phyloP scores from a whole-genome alignment of 2,888 invertebrate genomes.

The Amblyjoppa fuscipennis region DNA sequence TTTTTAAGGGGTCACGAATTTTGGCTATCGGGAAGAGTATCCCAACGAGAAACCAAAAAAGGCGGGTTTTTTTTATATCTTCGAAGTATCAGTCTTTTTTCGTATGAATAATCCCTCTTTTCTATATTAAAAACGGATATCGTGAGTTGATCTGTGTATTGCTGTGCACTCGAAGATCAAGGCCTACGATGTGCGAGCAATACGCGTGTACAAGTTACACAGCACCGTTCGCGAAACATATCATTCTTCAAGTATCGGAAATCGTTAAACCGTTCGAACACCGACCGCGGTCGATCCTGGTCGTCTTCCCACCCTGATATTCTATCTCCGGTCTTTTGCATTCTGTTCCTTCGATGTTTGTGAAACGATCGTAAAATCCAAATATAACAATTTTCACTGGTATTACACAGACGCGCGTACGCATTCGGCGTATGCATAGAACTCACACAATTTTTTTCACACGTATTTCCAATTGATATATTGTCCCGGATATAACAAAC shows the following conservation, averaged over 20 bases:
- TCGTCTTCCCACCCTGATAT: neutral
- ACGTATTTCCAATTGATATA: constrained; percentile 50
- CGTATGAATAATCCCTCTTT: neutral
- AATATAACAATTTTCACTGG: constrained; percentile 18
- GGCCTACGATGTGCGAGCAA: neutral
- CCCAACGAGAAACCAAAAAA: constrained; percentile 4
- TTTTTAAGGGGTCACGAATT: neutral
- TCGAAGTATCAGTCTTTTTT: constrained; percentile 34
- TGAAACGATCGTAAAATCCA: constrained; percentile 36
- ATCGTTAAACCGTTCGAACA: constrained; percentile 2
- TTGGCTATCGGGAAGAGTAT: constrained; percentile 16
- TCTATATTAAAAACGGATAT: constrained; percentile 10
- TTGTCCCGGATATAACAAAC: constrained; percentile 52
- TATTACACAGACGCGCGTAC: constrained; percentile 1
- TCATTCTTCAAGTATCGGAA: neutral
- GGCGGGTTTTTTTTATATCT: constrained; percentile 12
- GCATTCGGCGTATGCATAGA: neutral
- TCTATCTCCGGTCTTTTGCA: neutral
- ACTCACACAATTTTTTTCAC: constrained; percentile 23
- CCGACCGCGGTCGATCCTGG: neutral
- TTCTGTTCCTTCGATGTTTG: constrained; percentile 54
- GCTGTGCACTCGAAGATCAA: constrained; percentile 4
- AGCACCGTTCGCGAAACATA: neutral
- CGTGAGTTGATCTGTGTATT: constrained; percentile 1
- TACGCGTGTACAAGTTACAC: neutral